Evolutionary conservation across 2,888 invertebrate genomes (phyloP).

Genomic region (Noctua comes): DNA sequence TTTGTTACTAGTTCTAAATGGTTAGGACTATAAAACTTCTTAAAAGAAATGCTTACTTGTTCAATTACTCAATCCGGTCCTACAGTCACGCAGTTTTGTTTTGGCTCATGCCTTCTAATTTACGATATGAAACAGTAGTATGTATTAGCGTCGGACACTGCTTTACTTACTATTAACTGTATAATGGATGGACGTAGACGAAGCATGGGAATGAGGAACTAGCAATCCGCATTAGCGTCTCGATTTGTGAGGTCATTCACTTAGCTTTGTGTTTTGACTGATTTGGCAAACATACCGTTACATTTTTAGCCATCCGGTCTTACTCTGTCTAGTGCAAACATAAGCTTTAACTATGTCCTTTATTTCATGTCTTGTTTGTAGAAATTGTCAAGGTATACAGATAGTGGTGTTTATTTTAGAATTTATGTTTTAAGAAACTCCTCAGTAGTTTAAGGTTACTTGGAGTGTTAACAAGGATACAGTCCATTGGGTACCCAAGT

Average conservation of each 20-base stretch:
- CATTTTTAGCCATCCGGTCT: constrained; percentile 74
- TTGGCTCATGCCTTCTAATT: constrained; percentile 16
- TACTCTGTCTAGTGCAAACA: constrained; percentile 51
- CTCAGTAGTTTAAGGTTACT: constrained; percentile 32
- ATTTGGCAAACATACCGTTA: constrained; percentile 87
- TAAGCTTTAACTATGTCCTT: constrained; percentile 32
- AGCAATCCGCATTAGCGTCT: constrained; percentile 66
- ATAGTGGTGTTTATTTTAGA: constrained; percentile 40
- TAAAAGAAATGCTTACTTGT: neutral
- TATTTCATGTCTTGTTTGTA: constrained; percentile 47
- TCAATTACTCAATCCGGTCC: constrained; percentile 15
- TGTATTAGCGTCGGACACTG: constrained; percentile 30
- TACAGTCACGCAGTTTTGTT: constrained; percentile 8
- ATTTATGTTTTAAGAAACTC: constrained; percentile 7
- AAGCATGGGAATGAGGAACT: constrained; percentile 64
- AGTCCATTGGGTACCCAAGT: neutral
- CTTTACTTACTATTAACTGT: constrained; percentile 57
- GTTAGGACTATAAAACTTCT: neutral
- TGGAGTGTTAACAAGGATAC: constrained; percentile 22
- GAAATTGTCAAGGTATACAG: constrained; percentile 58
- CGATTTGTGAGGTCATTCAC: constrained; percentile 83
- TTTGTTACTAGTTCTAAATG: neutral
- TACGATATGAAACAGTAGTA: constrained; percentile 22
- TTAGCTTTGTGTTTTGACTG: constrained; percentile 79
- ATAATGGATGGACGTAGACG: constrained; percentile 43